Evolutionary conservation across 2,113 vertebrate genomes (phyloP).

Genomic region (Pipra filicauda): DNA sequence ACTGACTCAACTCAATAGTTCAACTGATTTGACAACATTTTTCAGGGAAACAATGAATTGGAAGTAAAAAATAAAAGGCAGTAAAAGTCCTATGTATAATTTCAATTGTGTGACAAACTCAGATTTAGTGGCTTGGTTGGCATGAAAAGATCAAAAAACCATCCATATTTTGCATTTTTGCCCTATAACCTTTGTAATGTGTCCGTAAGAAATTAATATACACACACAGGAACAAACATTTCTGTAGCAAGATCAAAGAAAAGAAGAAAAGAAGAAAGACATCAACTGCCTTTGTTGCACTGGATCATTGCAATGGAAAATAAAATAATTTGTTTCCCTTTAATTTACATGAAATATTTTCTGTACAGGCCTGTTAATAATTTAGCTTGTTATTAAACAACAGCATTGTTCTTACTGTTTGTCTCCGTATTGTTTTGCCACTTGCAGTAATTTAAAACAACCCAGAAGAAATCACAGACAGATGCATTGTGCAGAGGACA

Average conservation of each 20-base stretch:
- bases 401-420: conserved; percentile 36
- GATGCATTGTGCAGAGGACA: not conserved
- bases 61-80: not conserved
- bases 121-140: not conserved
- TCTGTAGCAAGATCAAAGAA: not conserved
- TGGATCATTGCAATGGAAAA: not conserved
- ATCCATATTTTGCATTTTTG: not conserved
- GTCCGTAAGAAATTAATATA: not conserved
- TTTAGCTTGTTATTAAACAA: conserved; percentile 27
- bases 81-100: not conserved
- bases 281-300: not conserved
- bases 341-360: conserved; percentile 1
- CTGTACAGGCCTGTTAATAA: conserved; percentile 29
- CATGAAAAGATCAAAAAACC: not conserved
- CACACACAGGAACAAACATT: not conserved
- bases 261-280: not conserved
- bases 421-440: conserved; percentile 28
- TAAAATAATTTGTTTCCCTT: not conserved
- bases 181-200: not conserved
- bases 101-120: not conserved
- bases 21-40: not conserved
- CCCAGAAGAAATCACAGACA: not conserved
- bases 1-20: not conserved
- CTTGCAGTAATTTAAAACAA: conserved; percentile 29
- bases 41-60: not conserved